A percentile compares a stretch with the other conserved stretches of the same genome.
phyloP scores from a whole-genome alignment of 2,888 invertebrate species.

The Isoperla grammatica region DNA sequence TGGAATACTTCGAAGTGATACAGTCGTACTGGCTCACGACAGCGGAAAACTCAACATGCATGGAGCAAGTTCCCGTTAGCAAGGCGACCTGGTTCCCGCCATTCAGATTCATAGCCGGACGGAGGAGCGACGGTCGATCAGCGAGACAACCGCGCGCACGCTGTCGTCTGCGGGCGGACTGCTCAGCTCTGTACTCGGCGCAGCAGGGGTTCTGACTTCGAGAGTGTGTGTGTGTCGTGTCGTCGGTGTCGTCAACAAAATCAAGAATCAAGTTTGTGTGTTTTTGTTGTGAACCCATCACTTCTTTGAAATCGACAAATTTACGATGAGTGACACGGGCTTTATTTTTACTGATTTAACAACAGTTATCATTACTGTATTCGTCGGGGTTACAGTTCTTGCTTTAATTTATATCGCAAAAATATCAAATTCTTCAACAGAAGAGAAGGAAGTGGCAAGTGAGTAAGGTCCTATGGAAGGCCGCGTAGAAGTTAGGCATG shows the following conservation, averaged over 20 bases:
- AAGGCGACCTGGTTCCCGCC: conserved; percentile 12
- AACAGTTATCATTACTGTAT: conserved; percentile 28
- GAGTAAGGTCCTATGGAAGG: conserved; percentile 21
- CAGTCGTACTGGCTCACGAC: too few species aligned
- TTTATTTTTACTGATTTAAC: conserved; percentile 25
- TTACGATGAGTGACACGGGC: conserved; percentile 28
- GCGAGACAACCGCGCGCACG: conserved; percentile 8
- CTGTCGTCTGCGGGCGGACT: conserved; percentile 11
- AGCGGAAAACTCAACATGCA: conserved; percentile 11
- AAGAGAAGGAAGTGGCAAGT: conserved; percentile 30
- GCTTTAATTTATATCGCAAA: conserved; percentile 30
- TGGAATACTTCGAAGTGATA: too few species aligned
- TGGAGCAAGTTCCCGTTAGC: conserved; percentile 9
- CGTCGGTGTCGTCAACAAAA: too few species aligned
- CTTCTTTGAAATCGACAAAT: too few species aligned
- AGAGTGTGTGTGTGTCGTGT: conserved; percentile 1
- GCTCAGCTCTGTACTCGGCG: conserved; percentile 11
- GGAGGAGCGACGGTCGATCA: neutral
- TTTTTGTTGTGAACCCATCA: too few species aligned
- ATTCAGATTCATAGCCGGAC: conserved; percentile 2
- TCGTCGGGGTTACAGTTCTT: conserved; percentile 30
- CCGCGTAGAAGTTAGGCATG: neutral
- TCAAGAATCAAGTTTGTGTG: too few species aligned
- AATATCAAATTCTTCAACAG: conserved; percentile 26
- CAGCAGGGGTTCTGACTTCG: conserved; percentile 8